phyloP scores from a whole-genome alignment of 2,888 invertebrate genomes.

The Protodeltote pygarga region DNA sequence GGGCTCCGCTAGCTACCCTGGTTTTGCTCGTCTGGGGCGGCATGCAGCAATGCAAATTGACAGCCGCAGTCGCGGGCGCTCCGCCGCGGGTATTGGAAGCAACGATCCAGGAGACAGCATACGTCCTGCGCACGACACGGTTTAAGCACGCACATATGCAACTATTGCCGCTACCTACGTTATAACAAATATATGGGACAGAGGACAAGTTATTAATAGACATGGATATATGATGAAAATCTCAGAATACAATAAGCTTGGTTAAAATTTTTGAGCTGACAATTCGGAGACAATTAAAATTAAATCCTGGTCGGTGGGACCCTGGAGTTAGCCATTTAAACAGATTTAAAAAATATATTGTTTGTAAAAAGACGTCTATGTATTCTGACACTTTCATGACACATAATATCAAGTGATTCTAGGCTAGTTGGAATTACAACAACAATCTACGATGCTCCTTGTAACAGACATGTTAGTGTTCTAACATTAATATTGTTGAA shows the following conservation, averaged over 20 bases:
- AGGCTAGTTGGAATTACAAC: slow-evolving; percentile 23
- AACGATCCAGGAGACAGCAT: slow-evolving; percentile 95
- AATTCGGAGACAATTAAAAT: too few species aligned
- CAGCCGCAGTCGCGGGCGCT: slow-evolving; percentile 95
- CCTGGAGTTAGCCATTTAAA: too few species aligned
- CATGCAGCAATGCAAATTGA: slow-evolving; percentile 95
- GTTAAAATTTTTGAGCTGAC: not conserved
- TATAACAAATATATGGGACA: slow-evolving; percentile 19
- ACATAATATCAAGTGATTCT: slow-evolving; percentile 7
- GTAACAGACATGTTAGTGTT: slow-evolving; percentile 4
- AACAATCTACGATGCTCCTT: slow-evolving; percentile 31
- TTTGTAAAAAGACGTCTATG: not conserved
- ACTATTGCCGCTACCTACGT: slow-evolving; percentile 33
- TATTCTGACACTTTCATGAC: slow-evolving; percentile 17
- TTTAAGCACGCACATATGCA: slow-evolving; percentile 75
- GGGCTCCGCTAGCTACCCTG: slow-evolving; percentile 87
- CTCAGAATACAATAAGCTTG: slow-evolving; percentile 5
- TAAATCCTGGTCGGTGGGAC: too few species aligned
- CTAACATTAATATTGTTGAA: slow-evolving; percentile 3
- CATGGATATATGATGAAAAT: slow-evolving; percentile 10
- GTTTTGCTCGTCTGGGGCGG: slow-evolving; percentile 89
- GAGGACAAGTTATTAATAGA: slow-evolving; percentile 5
- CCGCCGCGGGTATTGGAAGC: slow-evolving; percentile 94
- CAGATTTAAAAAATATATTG: too few species aligned
- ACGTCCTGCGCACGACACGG: slow-evolving; percentile 89